These are phyloP conservation scores for Hyaena hyaena DNA, from an alignment of 2,113 vertebrate genomes.

Conservation along the genomic window DNA sequence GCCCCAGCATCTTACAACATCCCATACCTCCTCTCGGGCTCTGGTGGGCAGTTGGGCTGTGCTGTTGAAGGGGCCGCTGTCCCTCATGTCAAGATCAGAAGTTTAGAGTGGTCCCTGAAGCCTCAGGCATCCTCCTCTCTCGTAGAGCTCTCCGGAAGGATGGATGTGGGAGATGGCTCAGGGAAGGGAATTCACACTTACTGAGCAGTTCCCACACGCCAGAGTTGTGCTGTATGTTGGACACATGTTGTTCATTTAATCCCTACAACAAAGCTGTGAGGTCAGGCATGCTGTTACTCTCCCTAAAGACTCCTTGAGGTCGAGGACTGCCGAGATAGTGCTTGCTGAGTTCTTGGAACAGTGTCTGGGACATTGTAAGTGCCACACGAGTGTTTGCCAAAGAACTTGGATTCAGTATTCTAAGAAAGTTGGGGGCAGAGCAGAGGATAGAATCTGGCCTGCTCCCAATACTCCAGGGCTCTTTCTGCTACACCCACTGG, in stretches of 20 bases:
- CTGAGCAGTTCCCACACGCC: not conserved
- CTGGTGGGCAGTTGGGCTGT: not conserved
- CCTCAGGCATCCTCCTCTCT: not conserved
- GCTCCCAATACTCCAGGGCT: not conserved
- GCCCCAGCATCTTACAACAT: not conserved
- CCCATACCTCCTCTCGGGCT: not conserved
- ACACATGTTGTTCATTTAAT: not conserved
- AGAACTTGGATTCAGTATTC: not conserved
- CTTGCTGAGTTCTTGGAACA: not conserved
- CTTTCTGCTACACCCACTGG: not conserved
- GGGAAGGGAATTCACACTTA: not conserved
- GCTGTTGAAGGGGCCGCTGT: not conserved
- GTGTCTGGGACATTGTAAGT: not conserved
- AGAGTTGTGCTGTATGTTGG: not conserved
- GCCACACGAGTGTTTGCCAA: not conserved
- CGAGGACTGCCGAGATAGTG: not conserved
- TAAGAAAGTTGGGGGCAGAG: not conserved
- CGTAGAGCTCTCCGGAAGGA: not conserved
- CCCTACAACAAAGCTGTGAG: not conserved
- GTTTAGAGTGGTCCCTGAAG: not conserved
- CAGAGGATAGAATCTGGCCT: not conserved
- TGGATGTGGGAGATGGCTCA: rapidly evolving
- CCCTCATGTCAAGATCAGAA: not conserved
- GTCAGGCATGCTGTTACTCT: rapidly evolving
- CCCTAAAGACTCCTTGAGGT: not conserved